Conservation (phyloP, 2,888 invertebrate genomes). For the Stenichneumon culpator region DNA sequence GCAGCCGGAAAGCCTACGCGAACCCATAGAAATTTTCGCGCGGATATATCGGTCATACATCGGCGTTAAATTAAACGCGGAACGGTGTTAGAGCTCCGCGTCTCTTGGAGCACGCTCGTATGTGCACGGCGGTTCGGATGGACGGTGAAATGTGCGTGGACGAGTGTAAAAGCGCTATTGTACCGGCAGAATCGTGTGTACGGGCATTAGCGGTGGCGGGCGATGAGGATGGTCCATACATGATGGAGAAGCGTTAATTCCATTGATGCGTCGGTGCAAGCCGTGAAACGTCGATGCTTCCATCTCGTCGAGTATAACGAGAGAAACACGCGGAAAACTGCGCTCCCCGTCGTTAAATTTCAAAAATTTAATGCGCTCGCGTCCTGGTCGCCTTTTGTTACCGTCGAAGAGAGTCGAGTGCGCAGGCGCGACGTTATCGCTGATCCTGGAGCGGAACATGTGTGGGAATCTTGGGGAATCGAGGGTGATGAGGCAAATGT, state of each 20-base stretch:
- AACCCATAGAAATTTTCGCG: constrained; percentile 10
- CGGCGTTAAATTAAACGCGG: constrained; percentile 1
- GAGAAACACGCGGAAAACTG: constrained; percentile 5
- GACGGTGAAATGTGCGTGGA: neutral
- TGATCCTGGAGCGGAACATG: neutral
- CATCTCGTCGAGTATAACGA: constrained; percentile 24
- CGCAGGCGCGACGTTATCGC: neutral
- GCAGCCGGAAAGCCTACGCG: neutral
- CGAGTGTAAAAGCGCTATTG: constrained; percentile 2
- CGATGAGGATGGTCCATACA: constrained; percentile 45
- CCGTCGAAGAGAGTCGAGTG: neutral
- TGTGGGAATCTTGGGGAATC: too few relatives aligned
- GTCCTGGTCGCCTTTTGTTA: neutral
- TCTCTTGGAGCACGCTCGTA: neutral
- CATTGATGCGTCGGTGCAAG: constrained; percentile 31
- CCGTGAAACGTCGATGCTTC: constrained; percentile 20
- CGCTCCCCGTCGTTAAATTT: constrained; percentile 4
- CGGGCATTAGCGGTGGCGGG: constrained; percentile 1
- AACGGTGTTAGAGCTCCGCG: neutral
- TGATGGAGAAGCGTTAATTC: constrained; percentile 48
- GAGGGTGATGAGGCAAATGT: too few relatives aligned
- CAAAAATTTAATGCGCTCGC: neutral
- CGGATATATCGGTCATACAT: neutral
- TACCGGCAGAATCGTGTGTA: constrained; percentile 8
- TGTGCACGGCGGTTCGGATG: neutral